phyloP scores from a whole-genome alignment of 2,113 vertebrate species.

The Oryzias melastigma region DNA sequence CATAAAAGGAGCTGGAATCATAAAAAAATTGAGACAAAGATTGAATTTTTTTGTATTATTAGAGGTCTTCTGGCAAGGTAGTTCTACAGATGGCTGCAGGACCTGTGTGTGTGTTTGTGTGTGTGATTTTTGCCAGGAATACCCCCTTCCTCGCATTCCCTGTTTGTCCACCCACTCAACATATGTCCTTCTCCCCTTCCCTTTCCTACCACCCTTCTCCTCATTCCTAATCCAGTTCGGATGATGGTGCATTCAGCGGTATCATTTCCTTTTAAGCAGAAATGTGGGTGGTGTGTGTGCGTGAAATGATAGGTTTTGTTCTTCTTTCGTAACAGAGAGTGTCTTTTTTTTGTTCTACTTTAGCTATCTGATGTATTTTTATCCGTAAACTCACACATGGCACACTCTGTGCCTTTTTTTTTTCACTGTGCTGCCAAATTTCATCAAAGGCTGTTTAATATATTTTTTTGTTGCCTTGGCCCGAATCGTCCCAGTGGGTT shows the following conservation, averaged over 20 bases:
- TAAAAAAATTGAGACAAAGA: not conserved
- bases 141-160: slow-evolving; percentile 54
- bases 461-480: slow-evolving; percentile 53
- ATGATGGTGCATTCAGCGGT: slow-evolving; percentile 38
- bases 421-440: slow-evolving; percentile 48
- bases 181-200: slow-evolving; percentile 61
- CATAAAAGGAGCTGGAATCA: too few relatives aligned
- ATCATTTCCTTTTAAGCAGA: slow-evolving; percentile 22
- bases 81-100: slow-evolving; percentile 68
- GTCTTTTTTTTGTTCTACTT: slow-evolving; percentile 46
- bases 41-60: slow-evolving; percentile 32
- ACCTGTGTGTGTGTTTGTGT: slow-evolving; percentile 30
- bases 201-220: slow-evolving; percentile 24
- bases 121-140: slow-evolving; percentile 52
- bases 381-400: slow-evolving; percentile 44
- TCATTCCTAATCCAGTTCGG: slow-evolving; percentile 25
- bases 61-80: slow-evolving; percentile 52
- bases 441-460: slow-evolving; percentile 67
- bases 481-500: slow-evolving; percentile 43
- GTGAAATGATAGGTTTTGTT: slow-evolving; percentile 3
- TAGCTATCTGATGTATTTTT: slow-evolving; percentile 66
- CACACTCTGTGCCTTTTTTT: slow-evolving; percentile 44
- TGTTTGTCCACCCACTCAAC: slow-evolving; percentile 71
- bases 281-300: slow-evolving; percentile 28
- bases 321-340: slow-evolving; percentile 11